A percentile compares a stretch with the other conserved stretches of the same genome.
These are phyloP conservation scores for Drosophila longiperda DNA, from an alignment of 2,888 invertebrate genomes.

Conservation along the genomic window DNA sequence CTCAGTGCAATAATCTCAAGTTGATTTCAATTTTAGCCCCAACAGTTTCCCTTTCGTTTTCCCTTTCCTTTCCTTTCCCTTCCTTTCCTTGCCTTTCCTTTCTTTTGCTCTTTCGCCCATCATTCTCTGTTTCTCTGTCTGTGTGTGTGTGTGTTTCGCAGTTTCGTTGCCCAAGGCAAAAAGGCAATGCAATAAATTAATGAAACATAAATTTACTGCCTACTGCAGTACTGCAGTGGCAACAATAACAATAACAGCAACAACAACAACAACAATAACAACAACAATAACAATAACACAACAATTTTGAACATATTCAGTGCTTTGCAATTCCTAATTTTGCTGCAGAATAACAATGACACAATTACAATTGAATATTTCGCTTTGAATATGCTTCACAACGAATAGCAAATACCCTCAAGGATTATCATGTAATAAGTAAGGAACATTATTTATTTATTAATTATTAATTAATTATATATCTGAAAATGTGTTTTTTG, in stretches of 20 bases:
- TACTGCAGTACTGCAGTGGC: slow-evolving; percentile 69
- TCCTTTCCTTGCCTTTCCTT: not conserved
- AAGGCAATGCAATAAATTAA: slow-evolving; percentile 73
- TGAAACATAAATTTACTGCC: slow-evolving; percentile 76
- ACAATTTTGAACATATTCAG: slow-evolving; percentile 15
- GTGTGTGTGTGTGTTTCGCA: slow-evolving; percentile 12
- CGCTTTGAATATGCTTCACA: not conserved
- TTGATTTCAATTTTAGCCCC: slow-evolving; percentile 13
- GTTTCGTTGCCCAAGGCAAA: slow-evolving; percentile 23
- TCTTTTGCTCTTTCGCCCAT: not conserved
- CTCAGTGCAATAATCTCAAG: slow-evolving; percentile 11
- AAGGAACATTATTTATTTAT: not conserved
- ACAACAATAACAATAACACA: slow-evolving; percentile 14
- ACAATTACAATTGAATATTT: slow-evolving; percentile 24
- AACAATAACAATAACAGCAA: slow-evolving; percentile 13
- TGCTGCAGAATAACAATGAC: slow-evolving; percentile 26
- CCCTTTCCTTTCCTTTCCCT: not conserved
- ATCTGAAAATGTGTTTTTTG: not conserved
- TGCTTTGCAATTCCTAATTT: slow-evolving; percentile 20
- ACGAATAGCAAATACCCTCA: not conserved
- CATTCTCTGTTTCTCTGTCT: not conserved
- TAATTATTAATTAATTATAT: not conserved
- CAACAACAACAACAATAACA: not conserved
- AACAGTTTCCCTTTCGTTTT: slow-evolving; percentile 21
- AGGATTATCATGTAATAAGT: not conserved